Conservation (phyloP, 2,888 invertebrate genomes). For the Cerastis leucographa region DNA sequence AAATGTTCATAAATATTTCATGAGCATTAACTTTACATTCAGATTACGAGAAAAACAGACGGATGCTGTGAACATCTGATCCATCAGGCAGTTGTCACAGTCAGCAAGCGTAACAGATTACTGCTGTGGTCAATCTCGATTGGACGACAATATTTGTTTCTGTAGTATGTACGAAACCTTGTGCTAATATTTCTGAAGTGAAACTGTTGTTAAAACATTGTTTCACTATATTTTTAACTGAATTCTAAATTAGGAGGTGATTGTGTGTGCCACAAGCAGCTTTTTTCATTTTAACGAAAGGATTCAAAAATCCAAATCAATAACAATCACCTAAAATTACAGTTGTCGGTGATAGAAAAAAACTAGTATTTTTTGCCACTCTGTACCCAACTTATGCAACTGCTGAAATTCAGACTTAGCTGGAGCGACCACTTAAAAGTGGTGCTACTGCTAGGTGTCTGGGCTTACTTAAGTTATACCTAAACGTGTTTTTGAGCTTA, state of each 20-base stretch:
- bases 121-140: conserved; percentile 29
- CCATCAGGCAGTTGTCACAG: conserved; percentile 51
- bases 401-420: too few species aligned
- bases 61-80: conserved; percentile 17
- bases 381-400: too few species aligned
- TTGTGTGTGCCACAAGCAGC: too few species aligned
- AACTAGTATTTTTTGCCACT: too few species aligned
- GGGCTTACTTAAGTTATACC: too few species aligned
- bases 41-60: conserved; percentile 22
- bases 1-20: conserved; percentile 29
- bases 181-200: background rate
- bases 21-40: background rate
- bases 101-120: conserved; percentile 42
- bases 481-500: too few species aligned
- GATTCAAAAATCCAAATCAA: too few species aligned
- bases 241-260: too few species aligned
- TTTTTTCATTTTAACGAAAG: background rate
- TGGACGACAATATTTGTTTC: conserved; percentile 15
- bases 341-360: too few species aligned
- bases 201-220: background rate
- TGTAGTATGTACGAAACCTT: background rate
- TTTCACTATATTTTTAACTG: background rate
- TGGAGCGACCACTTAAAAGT: too few species aligned
- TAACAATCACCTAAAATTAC: too few species aligned
- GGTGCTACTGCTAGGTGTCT: too few species aligned